Conservation (phyloP, 2,113 vertebrate genomes). For the Seriola quinqueradiata region DNA sequence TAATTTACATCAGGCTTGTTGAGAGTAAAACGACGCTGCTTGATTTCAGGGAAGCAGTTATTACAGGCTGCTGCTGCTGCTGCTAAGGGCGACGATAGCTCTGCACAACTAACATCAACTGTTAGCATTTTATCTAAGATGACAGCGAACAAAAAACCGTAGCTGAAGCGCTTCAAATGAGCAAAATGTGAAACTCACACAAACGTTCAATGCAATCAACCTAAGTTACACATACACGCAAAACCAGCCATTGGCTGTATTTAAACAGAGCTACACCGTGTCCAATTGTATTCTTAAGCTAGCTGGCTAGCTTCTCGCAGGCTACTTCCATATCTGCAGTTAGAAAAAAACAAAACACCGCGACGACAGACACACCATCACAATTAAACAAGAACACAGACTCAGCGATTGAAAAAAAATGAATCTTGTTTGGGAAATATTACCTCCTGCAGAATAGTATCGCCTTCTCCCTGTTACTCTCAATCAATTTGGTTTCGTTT, state of each 20-base stretch:
- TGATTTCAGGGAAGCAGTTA: not conserved
- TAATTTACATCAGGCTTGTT: not conserved
- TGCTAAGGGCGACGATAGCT: slow-evolving; percentile 22
- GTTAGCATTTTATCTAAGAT: slow-evolving; percentile 48
- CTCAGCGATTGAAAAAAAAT: not conserved
- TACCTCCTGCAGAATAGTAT: slow-evolving; percentile 79
- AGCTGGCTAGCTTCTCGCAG: slow-evolving; percentile 57
- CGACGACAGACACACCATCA: slow-evolving; percentile 49
- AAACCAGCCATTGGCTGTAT: accelerated
- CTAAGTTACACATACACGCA: not conserved
- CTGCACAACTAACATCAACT: slow-evolving; percentile 36
- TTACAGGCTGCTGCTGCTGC: slow-evolving; percentile 19
- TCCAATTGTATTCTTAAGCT: slow-evolving; percentile 18
- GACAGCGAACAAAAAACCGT: not conserved
- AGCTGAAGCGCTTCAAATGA: not conserved
- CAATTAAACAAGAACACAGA: not conserved
- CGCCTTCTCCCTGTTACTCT: slow-evolving; percentile 27
- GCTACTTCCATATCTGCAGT: slow-evolving; percentile 68
- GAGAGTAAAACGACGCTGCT: not conserved
- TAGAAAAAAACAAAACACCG: slow-evolving; percentile 76
- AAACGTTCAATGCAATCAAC: accelerated
- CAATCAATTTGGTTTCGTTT: slow-evolving; percentile 67
- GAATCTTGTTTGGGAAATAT: not conserved
- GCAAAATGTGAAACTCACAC: not conserved
- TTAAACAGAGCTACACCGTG: not conserved